Base-by-base conservation (phyloP, 2,113 vertebrate species). In the Notiomystis cincta region DNA sequence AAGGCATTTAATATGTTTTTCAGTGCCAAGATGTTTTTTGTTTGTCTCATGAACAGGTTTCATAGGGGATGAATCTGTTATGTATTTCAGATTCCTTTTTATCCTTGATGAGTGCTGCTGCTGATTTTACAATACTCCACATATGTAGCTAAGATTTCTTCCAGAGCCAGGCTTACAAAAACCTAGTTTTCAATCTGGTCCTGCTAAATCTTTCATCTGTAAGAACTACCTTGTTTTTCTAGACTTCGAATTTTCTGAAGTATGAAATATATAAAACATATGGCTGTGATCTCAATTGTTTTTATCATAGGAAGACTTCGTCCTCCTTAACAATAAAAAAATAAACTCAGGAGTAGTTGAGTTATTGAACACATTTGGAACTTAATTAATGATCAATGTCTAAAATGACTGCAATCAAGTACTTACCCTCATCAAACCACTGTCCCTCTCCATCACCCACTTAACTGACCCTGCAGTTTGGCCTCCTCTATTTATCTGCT, bases 391-490 rank as follows among this genome's bases (percentile, higher is more conserved):
- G 82, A 93, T 93, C 96, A 90, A 73, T 65, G 76, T 96, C 92
- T 93, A 87, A 86, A 93, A 90, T 94, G 58, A 90, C 92, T 96
- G 72, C 72, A 95, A n/a, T 87, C 0, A 6, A 86, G 86, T 94
- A 89, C 82, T 93, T 92, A 94, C 60, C 96, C 92, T 48, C 62
- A 94, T 95, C 95, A 95, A 95, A 95, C 79, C 82, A 93, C 67
- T 95, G 65, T 95, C 79, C 88, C 82, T 92, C 69, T 96, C 86
- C 83, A 96, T 96, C 90, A 96, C 72, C 71, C 80, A 60, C 88
- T 93, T 93, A 83, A 89, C 88, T 94, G 92, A 93, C 93, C 93
- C 90, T 92, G 96, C 64, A 83, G 86, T 96, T 96, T 96, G 94
- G 92, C 93, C 95, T 95, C 13, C 48, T 93, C 86, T 94, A 92